These are phyloP conservation scores for Lutraria rhynchaena DNA, from an alignment of 1,140 invertebrate species.

Conservation along the genomic window DNA sequence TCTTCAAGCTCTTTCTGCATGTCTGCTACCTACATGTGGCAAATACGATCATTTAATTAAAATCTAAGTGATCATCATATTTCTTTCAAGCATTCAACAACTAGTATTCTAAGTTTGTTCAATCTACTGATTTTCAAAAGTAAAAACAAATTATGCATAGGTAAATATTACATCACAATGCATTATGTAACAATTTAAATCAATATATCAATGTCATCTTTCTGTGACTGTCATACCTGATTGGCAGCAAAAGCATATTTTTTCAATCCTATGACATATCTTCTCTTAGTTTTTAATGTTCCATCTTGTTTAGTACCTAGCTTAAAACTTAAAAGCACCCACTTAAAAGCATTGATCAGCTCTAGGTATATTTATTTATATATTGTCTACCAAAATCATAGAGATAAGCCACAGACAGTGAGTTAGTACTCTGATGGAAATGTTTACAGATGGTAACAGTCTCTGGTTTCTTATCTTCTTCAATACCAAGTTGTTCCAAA, in stretches of 20 bases:
- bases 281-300: conserved; percentile 88
- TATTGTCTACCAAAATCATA: conserved; percentile 86
- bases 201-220: too few relatives aligned
- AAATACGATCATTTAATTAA: too few relatives aligned
- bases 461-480: conserved; percentile 77
- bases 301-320: conserved; percentile 90
- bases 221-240: conserved; percentile 73
- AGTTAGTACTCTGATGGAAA: conserved; percentile 79
- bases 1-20: conserved; percentile 85
- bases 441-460: conserved; percentile 80
- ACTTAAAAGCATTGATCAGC: conserved; percentile 91
- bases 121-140: too few relatives aligned
- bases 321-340: too few relatives aligned
- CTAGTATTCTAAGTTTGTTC: too few relatives aligned
- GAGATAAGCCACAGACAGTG: conserved; percentile 87
- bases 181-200: too few relatives aligned
- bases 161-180: too few relatives aligned
- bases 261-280: conserved; percentile 93
- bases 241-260: conserved; percentile 92
- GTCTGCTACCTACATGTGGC: conserved; percentile 86
- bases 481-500: conserved; percentile 78
- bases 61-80: too few relatives aligned
- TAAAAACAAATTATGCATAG: too few relatives aligned
- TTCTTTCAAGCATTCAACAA: too few relatives aligned
- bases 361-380: conserved; percentile 95